Evolutionary conservation across 1,140 invertebrate species (phyloP).

Genomic region (Epicauta chinensis): DNA sequence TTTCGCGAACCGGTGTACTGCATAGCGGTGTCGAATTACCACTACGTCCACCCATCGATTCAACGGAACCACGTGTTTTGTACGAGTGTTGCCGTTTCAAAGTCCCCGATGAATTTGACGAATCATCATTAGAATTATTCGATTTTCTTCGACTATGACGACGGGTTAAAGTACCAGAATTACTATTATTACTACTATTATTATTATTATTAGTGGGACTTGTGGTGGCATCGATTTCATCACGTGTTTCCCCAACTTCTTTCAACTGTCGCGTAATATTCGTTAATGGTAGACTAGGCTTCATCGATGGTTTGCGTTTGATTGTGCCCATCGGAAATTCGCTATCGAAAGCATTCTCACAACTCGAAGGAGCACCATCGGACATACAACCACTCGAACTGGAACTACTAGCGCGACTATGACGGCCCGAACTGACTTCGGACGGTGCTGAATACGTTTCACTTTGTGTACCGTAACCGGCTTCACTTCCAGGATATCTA

Average conservation of each 20-base stretch:
- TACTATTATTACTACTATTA: conserved; percentile 42
- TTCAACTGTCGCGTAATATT: conserved; percentile 84
- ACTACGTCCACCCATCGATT: conserved; percentile 38
- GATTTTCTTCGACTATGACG: conserved; percentile 49
- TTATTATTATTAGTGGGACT: conserved; percentile 33
- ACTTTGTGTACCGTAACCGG: conserved; percentile 40
- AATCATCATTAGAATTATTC: conserved; percentile 42
- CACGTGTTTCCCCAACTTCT: conserved; percentile 64
- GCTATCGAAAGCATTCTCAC: conserved; percentile 70
- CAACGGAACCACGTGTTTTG: conserved; percentile 36
- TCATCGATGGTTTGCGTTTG: conserved; percentile 82
- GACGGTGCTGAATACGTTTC: conserved; percentile 38
- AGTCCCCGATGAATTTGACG: conserved; percentile 48
- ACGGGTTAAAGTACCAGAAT: conserved; percentile 46
- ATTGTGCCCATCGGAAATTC: conserved; percentile 77
- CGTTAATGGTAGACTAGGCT: conserved; percentile 82
- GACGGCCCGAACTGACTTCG: conserved; percentile 41
- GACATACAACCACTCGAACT: conserved; percentile 74
- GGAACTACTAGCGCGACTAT: conserved; percentile 68
- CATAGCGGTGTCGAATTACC: conserved; percentile 49
- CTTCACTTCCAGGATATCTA: conserved; percentile 37
- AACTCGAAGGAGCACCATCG: conserved; percentile 62
- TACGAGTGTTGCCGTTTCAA: conserved; percentile 49
- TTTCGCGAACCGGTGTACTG: conserved; percentile 48
- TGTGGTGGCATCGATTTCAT: conserved; percentile 35